Evolutionary conservation across 2,797 vertebrate species (phyloP).

Genomic region (Spizella passerina): DNA sequence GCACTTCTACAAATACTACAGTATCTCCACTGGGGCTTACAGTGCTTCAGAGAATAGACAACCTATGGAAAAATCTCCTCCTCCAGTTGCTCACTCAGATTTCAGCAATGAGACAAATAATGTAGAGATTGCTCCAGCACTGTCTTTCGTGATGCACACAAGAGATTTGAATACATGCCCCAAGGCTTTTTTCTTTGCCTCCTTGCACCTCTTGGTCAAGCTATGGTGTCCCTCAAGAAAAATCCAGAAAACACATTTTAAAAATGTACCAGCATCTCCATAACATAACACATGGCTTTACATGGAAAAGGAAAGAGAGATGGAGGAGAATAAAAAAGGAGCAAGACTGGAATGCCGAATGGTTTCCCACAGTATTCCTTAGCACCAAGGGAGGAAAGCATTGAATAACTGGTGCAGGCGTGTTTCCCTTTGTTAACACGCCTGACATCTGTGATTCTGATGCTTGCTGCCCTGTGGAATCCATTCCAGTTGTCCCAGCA

Average conservation of each 20-base stretch:
- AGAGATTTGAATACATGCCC: background rate
- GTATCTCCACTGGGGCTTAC: background rate
- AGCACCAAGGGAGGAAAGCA: background rate
- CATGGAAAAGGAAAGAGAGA: background rate
- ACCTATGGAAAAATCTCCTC: background rate
- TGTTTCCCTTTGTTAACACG: slow-evolving; percentile 11
- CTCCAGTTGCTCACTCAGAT: background rate
- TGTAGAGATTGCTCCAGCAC: background rate
- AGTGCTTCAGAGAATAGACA: background rate
- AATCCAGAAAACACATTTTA: background rate
- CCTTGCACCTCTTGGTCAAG: background rate
- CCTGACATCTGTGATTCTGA: background rate
- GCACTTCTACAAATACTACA: background rate
- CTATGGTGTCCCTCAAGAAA: background rate
- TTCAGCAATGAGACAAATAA: background rate
- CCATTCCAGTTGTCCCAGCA: slow-evolving; percentile 31
- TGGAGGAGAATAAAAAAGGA: background rate
- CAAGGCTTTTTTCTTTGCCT: background rate
- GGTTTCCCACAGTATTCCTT: background rate
- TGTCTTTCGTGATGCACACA: background rate
- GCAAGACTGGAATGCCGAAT: background rate
- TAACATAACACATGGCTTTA: background rate
- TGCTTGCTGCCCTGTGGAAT: background rate
- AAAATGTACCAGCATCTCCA: background rate
- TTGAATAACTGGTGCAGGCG: background rate